Conservation (phyloP, 1,140 invertebrate species). For the Callitettix versicolor region DNA sequence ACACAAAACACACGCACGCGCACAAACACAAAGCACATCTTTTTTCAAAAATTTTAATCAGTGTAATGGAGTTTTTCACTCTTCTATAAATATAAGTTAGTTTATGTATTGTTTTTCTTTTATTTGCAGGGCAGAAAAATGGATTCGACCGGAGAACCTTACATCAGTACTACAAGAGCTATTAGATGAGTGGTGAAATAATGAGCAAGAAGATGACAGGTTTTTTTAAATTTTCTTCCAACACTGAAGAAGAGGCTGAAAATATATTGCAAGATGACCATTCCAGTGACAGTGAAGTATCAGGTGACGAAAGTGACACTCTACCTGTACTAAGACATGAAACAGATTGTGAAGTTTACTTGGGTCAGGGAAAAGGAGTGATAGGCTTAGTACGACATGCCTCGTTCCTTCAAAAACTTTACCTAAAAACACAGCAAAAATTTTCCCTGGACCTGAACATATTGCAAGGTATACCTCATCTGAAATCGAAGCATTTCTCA, state of each 20-base stretch:
- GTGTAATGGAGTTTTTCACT: too few species aligned
- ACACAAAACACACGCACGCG: too few species aligned
- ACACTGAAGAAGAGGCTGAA: neutral
- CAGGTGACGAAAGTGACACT: neutral
- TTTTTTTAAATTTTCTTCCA: neutral
- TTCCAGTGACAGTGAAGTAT: slow-evolving; percentile 2
- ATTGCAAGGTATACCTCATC: neutral
- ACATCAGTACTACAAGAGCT: neutral
- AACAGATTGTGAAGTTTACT: neutral
- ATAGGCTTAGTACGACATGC: neutral
- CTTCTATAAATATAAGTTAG: too few species aligned
- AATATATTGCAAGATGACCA: neutral
- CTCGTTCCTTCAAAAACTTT: neutral
- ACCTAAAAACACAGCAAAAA: slow-evolving; percentile 1
- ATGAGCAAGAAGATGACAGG: neutral
- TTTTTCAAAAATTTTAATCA: too few species aligned
- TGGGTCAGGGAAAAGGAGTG: neutral
- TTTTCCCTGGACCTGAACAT: neutral
- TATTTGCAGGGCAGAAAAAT: too few species aligned
- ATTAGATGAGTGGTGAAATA: neutral
- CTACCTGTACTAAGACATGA: neutral
- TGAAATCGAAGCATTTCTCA: slow-evolving; percentile 1
- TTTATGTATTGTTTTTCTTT: too few species aligned
- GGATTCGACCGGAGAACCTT: too few species aligned
- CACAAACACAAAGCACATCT: too few species aligned